Evolutionary conservation across 1,140 invertebrate genomes (phyloP), one percentile per base, ranked within the genome.

Genomic region (Temnothorax nylanderi): DNA sequence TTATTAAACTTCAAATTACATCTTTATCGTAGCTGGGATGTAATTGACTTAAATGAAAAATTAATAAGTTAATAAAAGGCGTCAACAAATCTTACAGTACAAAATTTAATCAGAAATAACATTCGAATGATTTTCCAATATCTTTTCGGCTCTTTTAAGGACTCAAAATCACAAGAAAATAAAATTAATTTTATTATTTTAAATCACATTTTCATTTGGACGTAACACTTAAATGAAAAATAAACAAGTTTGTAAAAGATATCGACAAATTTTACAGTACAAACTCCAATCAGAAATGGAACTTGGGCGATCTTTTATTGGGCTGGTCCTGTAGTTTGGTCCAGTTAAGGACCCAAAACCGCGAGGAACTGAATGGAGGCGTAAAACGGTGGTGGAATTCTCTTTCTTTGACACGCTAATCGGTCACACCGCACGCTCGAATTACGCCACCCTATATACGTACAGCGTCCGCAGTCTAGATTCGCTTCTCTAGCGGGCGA

Each of bases 401-500:
- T 58, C 34, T 56, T 74, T 37, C 18, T 21, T 58, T 47, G 21
- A 10, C 18, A 32, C 5, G 37, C 13, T n/a, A 32, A 74, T 21
- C 34, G 56, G 11, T 77, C 34, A 16, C 34, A 16, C 47, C 1
- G 21, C 21, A 18, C 21, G 37, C 16, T 77, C 16, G 34, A 72
- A 72, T 58, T 21, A 10, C 16, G n/a, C 18, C 41, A 69, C 7
- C 11, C n/a, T 47, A 11, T 69, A 34, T 32, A 56, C 11, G 32
- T 21, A 44, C 26, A 54, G n/a, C 37, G 49, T 69, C 41, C 41
- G 41, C 7, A 81, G 16, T 81, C 56, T 60, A 82, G 69, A 84
- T 84, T 74, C n/a, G 47, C 47, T 80, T 80, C 41, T 69, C 69
- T 84, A 75, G 56, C 67, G 56, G 6, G 32, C 80, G 26, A 49